These are phyloP conservation scores for Zosterops japonicus DNA, from an alignment of 2,113 vertebrate genomes.

Conservation along the genomic window DNA sequence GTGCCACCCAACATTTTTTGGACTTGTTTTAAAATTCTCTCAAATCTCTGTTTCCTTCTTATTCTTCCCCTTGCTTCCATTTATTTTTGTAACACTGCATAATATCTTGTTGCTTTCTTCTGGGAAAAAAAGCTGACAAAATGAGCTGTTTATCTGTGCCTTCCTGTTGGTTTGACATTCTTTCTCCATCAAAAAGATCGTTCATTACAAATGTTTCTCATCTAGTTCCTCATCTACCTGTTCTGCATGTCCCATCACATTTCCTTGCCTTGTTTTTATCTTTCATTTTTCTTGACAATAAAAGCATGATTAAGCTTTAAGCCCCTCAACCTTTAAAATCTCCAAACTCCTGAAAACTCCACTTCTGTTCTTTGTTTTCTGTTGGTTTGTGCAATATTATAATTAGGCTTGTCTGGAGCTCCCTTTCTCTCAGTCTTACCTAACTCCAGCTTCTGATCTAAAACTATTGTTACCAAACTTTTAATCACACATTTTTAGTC, in stretches of 20 bases:
- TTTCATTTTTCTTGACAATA: slow-evolving; percentile 19
- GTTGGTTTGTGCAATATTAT: not conserved
- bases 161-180: not conserved
- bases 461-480: not conserved
- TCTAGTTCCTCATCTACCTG: not conserved
- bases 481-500: not conserved
- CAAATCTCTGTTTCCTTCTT: slow-evolving; percentile 12
- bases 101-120: not conserved
- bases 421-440: not conserved
- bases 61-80: slow-evolving; percentile 5
- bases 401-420: not conserved
- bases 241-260: not conserved
- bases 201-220: slow-evolving; percentile 1
- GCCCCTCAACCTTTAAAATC: slow-evolving; percentile 5
- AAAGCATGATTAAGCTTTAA: slow-evolving; percentile 26
- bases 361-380: not conserved
- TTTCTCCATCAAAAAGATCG: slow-evolving; percentile 6
- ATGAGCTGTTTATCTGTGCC: slow-evolving; percentile 13
- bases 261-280: not conserved
- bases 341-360: not conserved
- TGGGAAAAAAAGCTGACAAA: not conserved
- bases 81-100: slow-evolving; percentile 28
- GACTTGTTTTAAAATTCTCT: slow-evolving; percentile 44
- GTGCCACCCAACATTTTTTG: not conserved
- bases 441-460: not conserved